These are phyloP conservation scores for Mycogona germanica DNA, from an alignment of 2,888 invertebrate species.

Conservation along the genomic window DNA sequence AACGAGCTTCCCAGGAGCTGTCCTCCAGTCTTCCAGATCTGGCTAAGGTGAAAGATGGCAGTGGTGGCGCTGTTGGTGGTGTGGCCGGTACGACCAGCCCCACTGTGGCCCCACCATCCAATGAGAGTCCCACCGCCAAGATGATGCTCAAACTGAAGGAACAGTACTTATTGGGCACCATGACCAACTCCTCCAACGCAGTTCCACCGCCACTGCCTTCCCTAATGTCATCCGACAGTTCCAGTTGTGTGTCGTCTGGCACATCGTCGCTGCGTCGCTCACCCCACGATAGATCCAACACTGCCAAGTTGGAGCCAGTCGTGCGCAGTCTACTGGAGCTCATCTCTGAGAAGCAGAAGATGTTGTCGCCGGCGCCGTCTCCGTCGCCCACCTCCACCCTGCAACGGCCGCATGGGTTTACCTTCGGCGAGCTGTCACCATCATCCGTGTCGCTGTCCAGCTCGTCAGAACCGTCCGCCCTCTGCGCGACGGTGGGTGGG, in stretches of 20 bases:
- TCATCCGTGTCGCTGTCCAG: background rate
- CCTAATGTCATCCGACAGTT: too few species aligned
- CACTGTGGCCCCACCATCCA: slow-evolving; percentile 5
- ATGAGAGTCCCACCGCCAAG: slow-evolving; percentile 20
- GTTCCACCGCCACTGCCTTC: background rate
- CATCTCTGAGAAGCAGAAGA: slow-evolving; percentile 77
- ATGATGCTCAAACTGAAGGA: slow-evolving; percentile 23
- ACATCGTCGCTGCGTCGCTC: background rate
- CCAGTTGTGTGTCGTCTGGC: too few species aligned
- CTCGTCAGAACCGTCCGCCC: slow-evolving; percentile 11
- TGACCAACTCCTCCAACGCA: background rate
- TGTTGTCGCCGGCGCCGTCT: slow-evolving; percentile 43
- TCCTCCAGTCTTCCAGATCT: slow-evolving; percentile 18
- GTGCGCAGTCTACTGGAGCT: slow-evolving; percentile 70
- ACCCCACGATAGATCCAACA: background rate
- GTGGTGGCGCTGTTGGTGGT: background rate
- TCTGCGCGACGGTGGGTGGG: too few species aligned
- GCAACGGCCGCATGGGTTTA: background rate
- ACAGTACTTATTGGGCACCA: slow-evolving; percentile 16
- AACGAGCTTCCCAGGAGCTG: slow-evolving; percentile 7
- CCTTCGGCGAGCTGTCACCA: background rate
- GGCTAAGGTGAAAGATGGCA: slow-evolving; percentile 11
- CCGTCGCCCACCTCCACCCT: background rate
- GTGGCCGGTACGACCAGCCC: too few species aligned
- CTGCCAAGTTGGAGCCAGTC: slow-evolving; percentile 62